Percentiles rank a stretch among this genome's conserved stretches.
Conservation (phyloP, 2,888 invertebrate genomes). For the Chrysolina oricalcia region DNA sequence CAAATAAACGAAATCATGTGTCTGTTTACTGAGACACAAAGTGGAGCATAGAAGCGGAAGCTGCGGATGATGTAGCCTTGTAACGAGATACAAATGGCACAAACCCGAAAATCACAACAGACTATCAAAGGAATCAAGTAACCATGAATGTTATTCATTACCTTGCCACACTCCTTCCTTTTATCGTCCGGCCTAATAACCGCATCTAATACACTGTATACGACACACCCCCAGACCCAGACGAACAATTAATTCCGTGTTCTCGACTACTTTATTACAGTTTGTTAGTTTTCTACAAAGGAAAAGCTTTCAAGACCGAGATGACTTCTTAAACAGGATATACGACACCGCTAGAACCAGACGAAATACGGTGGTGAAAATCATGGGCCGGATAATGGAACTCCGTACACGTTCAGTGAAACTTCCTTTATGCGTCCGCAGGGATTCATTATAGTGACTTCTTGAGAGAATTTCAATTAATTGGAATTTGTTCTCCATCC, state of each 20-base stretch:
- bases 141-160: not conserved
- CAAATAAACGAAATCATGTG: no score
- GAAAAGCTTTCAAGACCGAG: conserved; percentile 45
- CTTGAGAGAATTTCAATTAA: conserved; percentile 41
- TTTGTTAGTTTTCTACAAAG: conserved; percentile 41
- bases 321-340: conserved; percentile 47
- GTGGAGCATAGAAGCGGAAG: no score
- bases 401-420: conserved; percentile 40
- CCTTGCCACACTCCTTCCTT: not conserved
- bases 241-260: conserved; percentile 43
- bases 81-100: not conserved
- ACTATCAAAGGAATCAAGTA: not conserved
- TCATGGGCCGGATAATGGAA: conserved; percentile 38
- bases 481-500: not conserved
- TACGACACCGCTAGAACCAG: conserved; percentile 42
- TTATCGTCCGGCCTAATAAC: not conserved
- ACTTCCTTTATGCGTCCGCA: conserved; percentile 39
- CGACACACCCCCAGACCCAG: conserved; percentile 38
- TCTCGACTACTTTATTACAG: conserved; percentile 39
- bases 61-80: not conserved
- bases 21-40: no score
- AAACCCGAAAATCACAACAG: not conserved
- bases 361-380: conserved; percentile 36
- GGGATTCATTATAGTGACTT: conserved; percentile 35
- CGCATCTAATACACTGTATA: not conserved